Evolutionary conservation across 2,797 vertebrate species (phyloP).

Genomic region (Silurus aristotelis): DNA sequence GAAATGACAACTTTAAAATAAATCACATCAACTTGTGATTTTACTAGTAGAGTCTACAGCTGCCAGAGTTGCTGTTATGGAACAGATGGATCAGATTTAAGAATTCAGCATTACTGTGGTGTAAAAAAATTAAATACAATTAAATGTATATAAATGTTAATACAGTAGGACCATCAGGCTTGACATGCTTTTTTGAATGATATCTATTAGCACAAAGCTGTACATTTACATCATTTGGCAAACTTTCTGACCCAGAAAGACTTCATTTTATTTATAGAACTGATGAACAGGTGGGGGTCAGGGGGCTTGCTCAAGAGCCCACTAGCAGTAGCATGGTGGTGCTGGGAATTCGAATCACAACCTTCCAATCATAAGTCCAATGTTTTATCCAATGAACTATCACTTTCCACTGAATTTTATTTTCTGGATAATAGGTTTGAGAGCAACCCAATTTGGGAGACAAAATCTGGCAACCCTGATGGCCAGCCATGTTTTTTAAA

Average conservation of each 20-base stretch:
- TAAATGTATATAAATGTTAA: neutral
- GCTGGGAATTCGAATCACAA: no score
- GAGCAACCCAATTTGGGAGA: neutral
- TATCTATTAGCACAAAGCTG: neutral
- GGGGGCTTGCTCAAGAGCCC: no score
- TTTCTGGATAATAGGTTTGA: neutral
- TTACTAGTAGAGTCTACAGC: neutral
- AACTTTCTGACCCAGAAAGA: no score
- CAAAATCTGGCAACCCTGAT: constrained; percentile 4
- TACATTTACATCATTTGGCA: no score
- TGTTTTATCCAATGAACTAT: no score
- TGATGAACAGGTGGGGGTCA: no score
- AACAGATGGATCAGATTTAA: neutral
- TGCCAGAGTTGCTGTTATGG: neutral
- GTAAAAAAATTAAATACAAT: neutral
- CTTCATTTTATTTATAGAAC: no score
- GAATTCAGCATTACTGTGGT: neutral
- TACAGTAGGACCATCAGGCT: neutral
- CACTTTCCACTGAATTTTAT: neutral
- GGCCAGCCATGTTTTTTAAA: neutral
- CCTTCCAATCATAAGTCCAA: no score
- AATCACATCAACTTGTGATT: neutral
- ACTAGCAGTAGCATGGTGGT: no score
- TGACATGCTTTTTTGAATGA: neutral
- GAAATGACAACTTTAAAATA: neutral